phyloP scores from a whole-genome alignment of 2,888 invertebrate species.

The Drosophila siamana region DNA sequence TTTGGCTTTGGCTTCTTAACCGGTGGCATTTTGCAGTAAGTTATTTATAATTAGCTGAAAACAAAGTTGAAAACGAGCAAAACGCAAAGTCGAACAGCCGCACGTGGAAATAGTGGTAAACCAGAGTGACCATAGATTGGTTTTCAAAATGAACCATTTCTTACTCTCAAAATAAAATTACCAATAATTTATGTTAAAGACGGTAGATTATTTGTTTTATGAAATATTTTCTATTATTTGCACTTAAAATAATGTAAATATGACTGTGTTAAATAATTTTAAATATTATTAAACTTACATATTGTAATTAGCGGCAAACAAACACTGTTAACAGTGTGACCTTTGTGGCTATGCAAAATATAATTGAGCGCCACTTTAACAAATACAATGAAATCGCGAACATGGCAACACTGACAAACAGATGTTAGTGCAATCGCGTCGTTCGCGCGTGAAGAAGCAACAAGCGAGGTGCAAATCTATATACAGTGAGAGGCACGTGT shows the following conservation, averaged over 20 bases:
- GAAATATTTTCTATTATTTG: too few relatives aligned
- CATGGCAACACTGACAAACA: slow-evolving; percentile 57
- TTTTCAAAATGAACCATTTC: neutral
- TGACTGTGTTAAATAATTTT: too few relatives aligned
- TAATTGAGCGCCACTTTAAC: slow-evolving; percentile 35
- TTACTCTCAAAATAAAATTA: neutral
- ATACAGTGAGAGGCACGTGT: slow-evolving; percentile 57
- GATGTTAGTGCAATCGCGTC: slow-evolving; percentile 67
- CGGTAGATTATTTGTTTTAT: neutral
- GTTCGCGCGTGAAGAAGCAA: slow-evolving; percentile 67
- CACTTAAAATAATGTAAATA: too few relatives aligned
- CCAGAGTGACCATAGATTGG: neutral
- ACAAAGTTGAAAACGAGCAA: slow-evolving; percentile 11
- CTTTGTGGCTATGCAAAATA: neutral
- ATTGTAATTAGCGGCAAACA: neutral
- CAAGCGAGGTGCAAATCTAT: slow-evolving; percentile 65
- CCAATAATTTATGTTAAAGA: too few relatives aligned
- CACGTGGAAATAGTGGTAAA: slow-evolving; percentile 45
- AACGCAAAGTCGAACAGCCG: slow-evolving; percentile 3
- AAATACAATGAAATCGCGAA: slow-evolving; percentile 36
- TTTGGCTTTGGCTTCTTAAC: slow-evolving; percentile 66
- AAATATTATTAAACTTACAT: too few relatives aligned
- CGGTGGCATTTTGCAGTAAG: slow-evolving; percentile 59
- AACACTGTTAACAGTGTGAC: slow-evolving; percentile 23
- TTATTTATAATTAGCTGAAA: slow-evolving; percentile 21